Percentiles rank a stretch among this genome's conserved stretches.
Evolutionary conservation across 2,113 vertebrate genomes (phyloP).

Genomic region (Tor tambroides): DNA sequence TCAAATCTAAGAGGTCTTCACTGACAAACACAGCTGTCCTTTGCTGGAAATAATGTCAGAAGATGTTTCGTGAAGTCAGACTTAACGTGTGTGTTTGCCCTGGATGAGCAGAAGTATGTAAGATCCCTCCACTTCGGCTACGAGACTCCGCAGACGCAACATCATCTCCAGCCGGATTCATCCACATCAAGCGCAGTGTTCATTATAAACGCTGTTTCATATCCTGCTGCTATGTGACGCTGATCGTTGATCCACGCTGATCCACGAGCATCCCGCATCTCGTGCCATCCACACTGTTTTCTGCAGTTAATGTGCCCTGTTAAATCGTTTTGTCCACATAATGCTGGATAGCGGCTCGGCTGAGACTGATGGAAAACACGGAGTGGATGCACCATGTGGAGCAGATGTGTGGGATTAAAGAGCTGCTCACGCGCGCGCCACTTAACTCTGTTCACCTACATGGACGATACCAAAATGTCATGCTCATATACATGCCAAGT

Average conservation of each 20-base stretch:
- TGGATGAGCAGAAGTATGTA: conserved; percentile 7
- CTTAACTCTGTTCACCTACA: neutral
- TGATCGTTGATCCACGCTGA: neutral
- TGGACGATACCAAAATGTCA: neutral
- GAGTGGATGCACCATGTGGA: conserved; percentile 55
- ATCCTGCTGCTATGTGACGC: neutral
- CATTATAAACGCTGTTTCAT: neutral
- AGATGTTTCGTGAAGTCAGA: conserved; percentile 16
- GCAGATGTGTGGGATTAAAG: neutral
- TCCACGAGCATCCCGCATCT: neutral
- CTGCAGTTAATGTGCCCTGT: conserved; percentile 52
- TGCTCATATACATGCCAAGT: neutral
- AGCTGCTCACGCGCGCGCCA: neutral
- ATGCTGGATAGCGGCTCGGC: conserved; percentile 9
- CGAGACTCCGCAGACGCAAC: conserved; percentile 41
- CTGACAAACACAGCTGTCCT: neutral
- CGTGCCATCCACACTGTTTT: conserved; percentile 41
- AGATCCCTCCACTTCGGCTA: conserved; percentile 1
- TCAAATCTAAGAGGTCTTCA: neutral
- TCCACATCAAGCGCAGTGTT: neutral
- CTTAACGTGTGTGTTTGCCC: conserved; percentile 3
- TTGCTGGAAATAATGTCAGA: neutral
- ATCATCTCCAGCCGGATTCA: conserved; percentile 38
- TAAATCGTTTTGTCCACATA: conserved; percentile 52
- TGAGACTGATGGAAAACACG: conserved; percentile 57